Evolutionary conservation across 2,113 vertebrate genomes (phyloP), one percentile per base, ranked within the genome.

Genomic region (Cyrtonyx montezumae): DNA sequence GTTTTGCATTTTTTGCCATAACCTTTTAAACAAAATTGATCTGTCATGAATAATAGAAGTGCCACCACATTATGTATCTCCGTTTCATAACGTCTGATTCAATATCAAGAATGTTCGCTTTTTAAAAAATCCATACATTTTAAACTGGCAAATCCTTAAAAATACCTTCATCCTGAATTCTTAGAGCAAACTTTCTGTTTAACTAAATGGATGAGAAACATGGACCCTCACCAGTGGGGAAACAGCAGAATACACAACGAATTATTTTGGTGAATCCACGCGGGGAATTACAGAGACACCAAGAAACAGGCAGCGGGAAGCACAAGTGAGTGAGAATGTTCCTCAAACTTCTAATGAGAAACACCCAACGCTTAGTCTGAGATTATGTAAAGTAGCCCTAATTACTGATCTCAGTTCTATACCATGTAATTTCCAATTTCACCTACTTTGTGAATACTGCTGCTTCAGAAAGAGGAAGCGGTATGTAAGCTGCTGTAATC

Each of bases 11-110:
- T 92, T 85, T 95, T 76, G 83, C 93, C 79, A 94, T 96, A 96
- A 79, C 79, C 88, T 94, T 97, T 95, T 95, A 95, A 67, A 90
- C 70, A 93, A 94, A 93, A 96, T 92, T 93, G 92, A 97, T 96
- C 95, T 96, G 91, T 96, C 94, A 86, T 79, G 83, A 97, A 90
- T 92, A 94, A 88, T 11, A 61, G 26, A 59, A 76, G 77, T 65
- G 87, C 81, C 81, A 92, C 94, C 90, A 91, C 91, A 94, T 94
- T 89, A 94, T 58, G 66, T 30, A 68, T 96, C 91, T 96, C 88
- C 87, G 91, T 90, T 96, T 95, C 68, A 84, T 63, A 95, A 90
- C n/a, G 62, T 37, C 69, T 80, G 83, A 94, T 95, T 95, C 86
- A 70, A 10, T 73, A 63, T 43, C 58, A 81, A 84, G 76, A 95